Percentiles rank a stretch among this genome's conserved stretches.
These are phyloP conservation scores for Hipparchia semele DNA, from an alignment of 2,888 invertebrate genomes.

Conservation along the genomic window DNA sequence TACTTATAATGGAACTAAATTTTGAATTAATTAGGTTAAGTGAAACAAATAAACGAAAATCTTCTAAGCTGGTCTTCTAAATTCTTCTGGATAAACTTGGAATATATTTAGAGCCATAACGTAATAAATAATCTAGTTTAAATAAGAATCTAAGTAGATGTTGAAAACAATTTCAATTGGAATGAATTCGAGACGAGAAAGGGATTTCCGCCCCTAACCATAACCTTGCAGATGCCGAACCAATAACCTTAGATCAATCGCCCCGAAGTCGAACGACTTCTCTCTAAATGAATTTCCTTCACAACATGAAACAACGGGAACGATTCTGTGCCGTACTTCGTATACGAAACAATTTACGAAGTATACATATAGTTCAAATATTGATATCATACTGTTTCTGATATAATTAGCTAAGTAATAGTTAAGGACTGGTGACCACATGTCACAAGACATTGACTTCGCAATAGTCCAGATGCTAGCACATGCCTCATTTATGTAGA, in stretches of 20 bases:
- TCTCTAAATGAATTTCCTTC: slow-evolving; percentile 2
- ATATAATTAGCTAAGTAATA: slow-evolving; percentile 33
- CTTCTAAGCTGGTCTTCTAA: not conserved
- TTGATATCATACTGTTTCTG: slow-evolving; percentile 3
- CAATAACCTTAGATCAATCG: slow-evolving; percentile 52
- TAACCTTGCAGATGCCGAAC: slow-evolving; percentile 57
- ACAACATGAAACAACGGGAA: not conserved
- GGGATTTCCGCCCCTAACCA: slow-evolving; percentile 56
- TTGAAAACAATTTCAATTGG: slow-evolving; percentile 49
- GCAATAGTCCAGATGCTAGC: slow-evolving; percentile 71
- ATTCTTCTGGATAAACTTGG: not conserved
- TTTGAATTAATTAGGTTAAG: too few relatives aligned
- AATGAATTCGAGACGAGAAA: slow-evolving; percentile 53
- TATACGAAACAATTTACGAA: not conserved
- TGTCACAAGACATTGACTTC: slow-evolving; percentile 67
- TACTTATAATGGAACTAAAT: too few relatives aligned
- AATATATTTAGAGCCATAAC: too few relatives aligned
- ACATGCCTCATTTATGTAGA: slow-evolving; percentile 51
- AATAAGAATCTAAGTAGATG: not conserved
- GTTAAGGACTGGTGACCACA: slow-evolving; percentile 70
- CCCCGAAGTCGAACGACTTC: slow-evolving; percentile 46
- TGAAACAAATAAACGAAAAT: too few relatives aligned
- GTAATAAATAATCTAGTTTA: not conserved
- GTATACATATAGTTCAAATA: too few relatives aligned
- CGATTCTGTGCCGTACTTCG: not conserved